Conservation (phyloP, 2,113 vertebrate genomes). For the Saguinus midas region DNA sequence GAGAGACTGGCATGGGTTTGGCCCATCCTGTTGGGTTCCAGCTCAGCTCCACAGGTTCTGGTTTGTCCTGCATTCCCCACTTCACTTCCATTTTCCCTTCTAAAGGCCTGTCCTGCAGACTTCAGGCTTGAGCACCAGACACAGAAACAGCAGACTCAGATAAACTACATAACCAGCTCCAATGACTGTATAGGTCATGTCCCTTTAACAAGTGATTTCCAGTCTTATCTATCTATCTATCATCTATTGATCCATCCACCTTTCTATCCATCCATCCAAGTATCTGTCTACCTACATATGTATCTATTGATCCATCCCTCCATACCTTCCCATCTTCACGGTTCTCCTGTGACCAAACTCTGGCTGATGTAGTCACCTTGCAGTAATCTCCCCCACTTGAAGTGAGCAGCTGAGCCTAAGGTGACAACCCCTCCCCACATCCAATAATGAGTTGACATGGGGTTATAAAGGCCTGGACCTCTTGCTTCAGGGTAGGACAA, state of each 20-base stretch:
- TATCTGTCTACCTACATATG: background rate
- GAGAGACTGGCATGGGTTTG: background rate
- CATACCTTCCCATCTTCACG: background rate
- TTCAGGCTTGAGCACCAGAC: background rate
- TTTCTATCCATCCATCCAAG: background rate
- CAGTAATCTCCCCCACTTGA: background rate
- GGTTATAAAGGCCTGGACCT: background rate
- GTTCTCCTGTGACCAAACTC: background rate
- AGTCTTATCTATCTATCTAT: background rate
- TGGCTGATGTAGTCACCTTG: background rate
- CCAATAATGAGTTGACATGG: background rate
- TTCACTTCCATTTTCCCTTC: background rate
- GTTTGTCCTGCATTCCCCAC: background rate
- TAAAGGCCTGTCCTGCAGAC: background rate
- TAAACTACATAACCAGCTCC: background rate
- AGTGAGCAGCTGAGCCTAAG: background rate
- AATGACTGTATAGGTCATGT: background rate
- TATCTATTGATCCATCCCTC: background rate
- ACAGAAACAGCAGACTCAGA: background rate
- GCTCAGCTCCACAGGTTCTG: background rate
- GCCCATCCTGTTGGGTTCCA: background rate
- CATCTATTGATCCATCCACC: too few relatives aligned
- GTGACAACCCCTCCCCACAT: background rate
- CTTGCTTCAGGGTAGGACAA: background rate
- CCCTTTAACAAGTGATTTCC: background rate